Conservation (phyloP, 2,888 invertebrate genomes). For the Artemia sinica region DNA sequence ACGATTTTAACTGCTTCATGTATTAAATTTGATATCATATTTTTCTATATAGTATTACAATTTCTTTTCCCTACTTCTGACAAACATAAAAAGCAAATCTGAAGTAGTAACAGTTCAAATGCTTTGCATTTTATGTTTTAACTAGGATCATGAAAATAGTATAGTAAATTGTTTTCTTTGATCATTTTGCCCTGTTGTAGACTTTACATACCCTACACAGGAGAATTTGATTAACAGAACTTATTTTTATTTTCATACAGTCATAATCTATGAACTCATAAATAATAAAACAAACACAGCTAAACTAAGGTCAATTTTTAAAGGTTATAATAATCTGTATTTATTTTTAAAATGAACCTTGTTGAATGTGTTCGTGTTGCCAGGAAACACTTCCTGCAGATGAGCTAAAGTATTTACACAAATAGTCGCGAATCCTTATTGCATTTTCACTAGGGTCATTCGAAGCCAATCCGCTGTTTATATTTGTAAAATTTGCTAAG, state of each 20-base stretch:
- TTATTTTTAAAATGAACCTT: slow-evolving; percentile 4
- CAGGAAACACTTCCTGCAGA: slow-evolving; percentile 6
- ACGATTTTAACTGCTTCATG: background rate
- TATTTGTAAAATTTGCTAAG: no score
- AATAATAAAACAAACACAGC: no score
- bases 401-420: background rate
- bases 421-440: background rate
- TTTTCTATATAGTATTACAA: background rate
- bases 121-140: background rate
- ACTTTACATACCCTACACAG: no score
- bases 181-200: no score
- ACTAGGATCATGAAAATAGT: no score
- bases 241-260: no score
- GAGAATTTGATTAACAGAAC: no score
- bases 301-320: no score
- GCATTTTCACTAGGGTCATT: background rate
- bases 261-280: no score
- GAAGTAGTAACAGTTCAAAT: background rate
- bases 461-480: background rate
- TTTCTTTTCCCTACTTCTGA: background rate
- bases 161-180: no score
- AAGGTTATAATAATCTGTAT: background rate
- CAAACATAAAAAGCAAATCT: no score
- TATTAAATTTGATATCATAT: background rate
- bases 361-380: background rate